These are phyloP conservation scores for Bilobella aurantiaca DNA, from an alignment of 1,140 invertebrate genomes.

Conservation along the genomic window DNA sequence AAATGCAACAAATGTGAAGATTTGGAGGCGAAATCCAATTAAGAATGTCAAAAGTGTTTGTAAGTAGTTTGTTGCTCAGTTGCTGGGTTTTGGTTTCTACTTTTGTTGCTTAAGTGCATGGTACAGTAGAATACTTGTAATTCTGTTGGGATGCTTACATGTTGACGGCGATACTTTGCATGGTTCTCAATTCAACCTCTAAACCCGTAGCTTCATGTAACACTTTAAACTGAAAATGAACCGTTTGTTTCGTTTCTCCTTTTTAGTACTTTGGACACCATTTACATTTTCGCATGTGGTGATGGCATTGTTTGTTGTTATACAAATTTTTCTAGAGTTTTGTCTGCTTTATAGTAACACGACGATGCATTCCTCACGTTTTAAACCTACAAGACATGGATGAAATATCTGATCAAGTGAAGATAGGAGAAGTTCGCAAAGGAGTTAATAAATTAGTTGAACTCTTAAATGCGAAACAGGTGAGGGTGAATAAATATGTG, in stretches of 20 bases:
- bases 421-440: constrained; percentile 8
- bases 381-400: constrained; percentile 6
- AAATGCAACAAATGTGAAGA: constrained; percentile 27
- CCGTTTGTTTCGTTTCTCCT: no score
- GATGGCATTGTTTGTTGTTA: background rate
- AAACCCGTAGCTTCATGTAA: no score
- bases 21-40: constrained; percentile 26
- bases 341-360: constrained; percentile 41
- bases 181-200: no score
- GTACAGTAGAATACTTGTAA: no score
- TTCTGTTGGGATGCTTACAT: no score
- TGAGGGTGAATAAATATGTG: no score
- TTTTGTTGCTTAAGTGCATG: no score
- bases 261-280: no score
- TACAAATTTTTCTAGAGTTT: background rate
- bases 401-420: constrained; percentile 6
- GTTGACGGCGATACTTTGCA: no score
- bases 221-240: no score
- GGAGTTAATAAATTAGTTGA: constrained; percentile 32
- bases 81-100: no score
- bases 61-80: constrained; percentile 14
- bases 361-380: constrained; percentile 44
- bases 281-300: background rate
- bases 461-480: constrained; percentile 36
- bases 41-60: constrained; percentile 31